Conservation (phyloP, 1,140 invertebrate genomes). For the Brachionus calyciflorus region DNA sequence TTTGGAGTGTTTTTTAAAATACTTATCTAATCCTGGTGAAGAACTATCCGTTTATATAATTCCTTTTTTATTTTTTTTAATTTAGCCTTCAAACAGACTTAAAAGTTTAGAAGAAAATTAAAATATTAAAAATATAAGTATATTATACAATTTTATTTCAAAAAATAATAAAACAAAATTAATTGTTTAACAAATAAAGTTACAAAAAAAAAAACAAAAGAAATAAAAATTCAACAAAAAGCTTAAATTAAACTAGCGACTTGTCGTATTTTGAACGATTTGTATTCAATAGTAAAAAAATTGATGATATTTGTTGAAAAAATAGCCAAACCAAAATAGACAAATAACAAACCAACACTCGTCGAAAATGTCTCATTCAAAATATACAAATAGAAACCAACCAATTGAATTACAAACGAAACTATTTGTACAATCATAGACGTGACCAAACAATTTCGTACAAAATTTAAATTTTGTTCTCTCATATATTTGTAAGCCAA, state of each 20-base stretch:
- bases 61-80: too few species aligned
- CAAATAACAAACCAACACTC: slow-evolving; percentile 21
- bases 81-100: too few species aligned
- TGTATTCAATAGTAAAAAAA: slow-evolving; percentile 37
- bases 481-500: slow-evolving; percentile 24
- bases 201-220: too few species aligned
- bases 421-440: slow-evolving; percentile 38
- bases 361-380: neutral
- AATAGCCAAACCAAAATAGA: slow-evolving; percentile 36
- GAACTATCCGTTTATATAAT: too few species aligned
- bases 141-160: too few species aligned
- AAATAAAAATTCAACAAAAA: too few species aligned
- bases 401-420: slow-evolving; percentile 15
- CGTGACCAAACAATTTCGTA: slow-evolving; percentile 21
- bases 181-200: too few species aligned
- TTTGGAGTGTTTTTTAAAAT: too few species aligned
- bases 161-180: too few species aligned
- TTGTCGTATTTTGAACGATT: slow-evolving; percentile 38
- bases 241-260: slow-evolving; percentile 27
- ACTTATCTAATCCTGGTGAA: too few species aligned
- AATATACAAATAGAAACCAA: slow-evolving; percentile 38
- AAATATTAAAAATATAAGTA: too few species aligned
- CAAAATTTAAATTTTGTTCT: slow-evolving; percentile 24
- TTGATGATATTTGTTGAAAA: slow-evolving; percentile 32
- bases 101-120: too few species aligned